Percentiles rank a stretch among this genome's conserved stretches.
phyloP scores from a whole-genome alignment of 2,888 invertebrate genomes.

The Chrysolina haemoptera region DNA sequence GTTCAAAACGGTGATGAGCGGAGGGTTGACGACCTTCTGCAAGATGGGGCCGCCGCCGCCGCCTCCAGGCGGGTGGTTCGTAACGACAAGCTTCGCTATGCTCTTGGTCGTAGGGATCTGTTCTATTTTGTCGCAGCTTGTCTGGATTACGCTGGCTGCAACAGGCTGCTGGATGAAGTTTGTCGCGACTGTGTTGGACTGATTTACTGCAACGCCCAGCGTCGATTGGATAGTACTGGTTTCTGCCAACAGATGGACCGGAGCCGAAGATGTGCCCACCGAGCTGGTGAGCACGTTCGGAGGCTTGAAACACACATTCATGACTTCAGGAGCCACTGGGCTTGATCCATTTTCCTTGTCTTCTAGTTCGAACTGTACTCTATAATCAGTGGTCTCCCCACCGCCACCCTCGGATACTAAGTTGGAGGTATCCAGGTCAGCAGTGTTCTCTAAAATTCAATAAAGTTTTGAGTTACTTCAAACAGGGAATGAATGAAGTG shows the following conservation, averaged over 20 bases:
- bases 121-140: slow-evolving; percentile 30
- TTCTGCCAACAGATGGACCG: slow-evolving; percentile 40
- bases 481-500: neutral
- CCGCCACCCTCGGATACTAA: slow-evolving; percentile 62
- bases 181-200: slow-evolving; percentile 37
- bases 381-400: slow-evolving; percentile 51
- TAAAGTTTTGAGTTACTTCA: neutral
- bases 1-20: slow-evolving; percentile 68
- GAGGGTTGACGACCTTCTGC: slow-evolving; percentile 63
- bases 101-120: slow-evolving; percentile 47
- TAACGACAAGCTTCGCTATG: slow-evolving; percentile 60
- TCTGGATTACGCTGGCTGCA: slow-evolving; percentile 35
- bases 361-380: neutral
- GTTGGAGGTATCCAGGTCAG: slow-evolving; percentile 44
- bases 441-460: slow-evolving; percentile 35
- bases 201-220: slow-evolving; percentile 13
- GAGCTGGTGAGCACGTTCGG: slow-evolving; percentile 61
- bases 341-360: slow-evolving; percentile 54
- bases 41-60: slow-evolving; percentile 52
- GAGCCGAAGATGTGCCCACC: slow-evolving; percentile 55
- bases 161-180: slow-evolving; percentile 39
- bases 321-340: slow-evolving; percentile 57
- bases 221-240: neutral
- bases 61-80: slow-evolving; percentile 52
- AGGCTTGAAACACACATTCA: slow-evolving; percentile 67